A percentile compares a stretch with the other conserved stretches of the same genome.
phyloP scores from a whole-genome alignment of 92 coral and sea anemone genomes.

The Virgularia gustaviana region DNA sequence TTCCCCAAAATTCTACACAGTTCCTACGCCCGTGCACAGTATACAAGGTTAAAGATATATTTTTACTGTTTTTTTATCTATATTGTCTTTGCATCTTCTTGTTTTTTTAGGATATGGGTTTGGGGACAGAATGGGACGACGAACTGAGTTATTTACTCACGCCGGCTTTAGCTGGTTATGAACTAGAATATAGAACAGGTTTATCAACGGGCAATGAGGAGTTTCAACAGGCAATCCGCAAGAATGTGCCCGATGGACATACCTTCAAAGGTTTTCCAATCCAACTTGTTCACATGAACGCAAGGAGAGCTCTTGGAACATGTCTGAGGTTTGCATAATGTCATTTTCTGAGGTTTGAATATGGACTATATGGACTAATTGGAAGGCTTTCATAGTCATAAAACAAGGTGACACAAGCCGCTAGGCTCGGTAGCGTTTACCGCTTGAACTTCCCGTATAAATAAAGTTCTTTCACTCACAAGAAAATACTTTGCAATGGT shows the following conservation, averaged over 20 bases:
- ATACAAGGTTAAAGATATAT: no score
- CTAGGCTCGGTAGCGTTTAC: no score
- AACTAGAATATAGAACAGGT: conserved; percentile 83
- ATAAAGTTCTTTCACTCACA: no score
- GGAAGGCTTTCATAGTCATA: no score
- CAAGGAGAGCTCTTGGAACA: conserved; percentile 89
- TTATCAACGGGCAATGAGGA: conserved; percentile 92
- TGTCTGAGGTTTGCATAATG: conserved; percentile 67
- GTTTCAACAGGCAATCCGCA: conserved; percentile 94
- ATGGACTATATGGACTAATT: no score
- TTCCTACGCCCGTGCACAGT: no score
- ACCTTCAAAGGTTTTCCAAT: conserved; percentile 99
- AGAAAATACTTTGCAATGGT: no score
- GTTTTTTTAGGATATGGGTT: conserved; percentile 71
- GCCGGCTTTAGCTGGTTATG: conserved; percentile 93
- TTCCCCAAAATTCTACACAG: no score
- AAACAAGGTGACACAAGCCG: no score
- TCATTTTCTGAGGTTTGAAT: not conserved
- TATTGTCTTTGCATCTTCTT: no score
- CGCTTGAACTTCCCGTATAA: no score
- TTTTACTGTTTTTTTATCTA: no score
- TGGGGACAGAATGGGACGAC: conserved; percentile 91
- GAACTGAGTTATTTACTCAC: conserved; percentile 86
- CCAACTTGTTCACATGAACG: conserved; percentile 93
- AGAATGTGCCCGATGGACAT: conserved; percentile 95